phyloP scores from a whole-genome alignment of 2,888 invertebrate genomes.

The Drosophila kambysellisi region DNA sequence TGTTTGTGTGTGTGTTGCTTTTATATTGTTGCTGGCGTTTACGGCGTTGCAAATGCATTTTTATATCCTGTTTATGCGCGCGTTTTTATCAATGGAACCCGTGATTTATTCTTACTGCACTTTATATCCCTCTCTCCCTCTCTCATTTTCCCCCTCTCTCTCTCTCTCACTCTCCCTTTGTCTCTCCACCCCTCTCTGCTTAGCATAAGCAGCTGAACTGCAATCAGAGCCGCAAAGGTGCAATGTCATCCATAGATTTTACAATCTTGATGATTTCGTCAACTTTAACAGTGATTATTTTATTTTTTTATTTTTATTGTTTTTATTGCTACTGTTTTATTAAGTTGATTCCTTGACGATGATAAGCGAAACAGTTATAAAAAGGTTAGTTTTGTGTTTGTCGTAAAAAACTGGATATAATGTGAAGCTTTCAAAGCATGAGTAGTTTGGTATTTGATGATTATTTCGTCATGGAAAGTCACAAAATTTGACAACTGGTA shows the following conservation, averaged over 20 bases:
- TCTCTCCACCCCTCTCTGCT: background rate
- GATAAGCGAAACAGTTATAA: conserved; percentile 13
- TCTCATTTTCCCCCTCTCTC: background rate
- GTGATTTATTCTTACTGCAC: conserved; percentile 50
- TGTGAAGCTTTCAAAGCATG: background rate
- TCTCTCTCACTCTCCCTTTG: background rate
- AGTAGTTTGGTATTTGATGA: background rate
- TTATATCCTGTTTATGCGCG: conserved; percentile 79
- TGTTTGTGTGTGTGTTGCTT: conserved; percentile 37
- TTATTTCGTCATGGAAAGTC: background rate
- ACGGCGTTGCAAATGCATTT: conserved; percentile 76
- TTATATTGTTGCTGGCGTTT: conserved; percentile 56
- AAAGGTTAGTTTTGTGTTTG: background rate
- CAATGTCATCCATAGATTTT: conserved; percentile 21
- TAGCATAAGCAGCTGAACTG: conserved; percentile 42
- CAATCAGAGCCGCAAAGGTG: conserved; percentile 27
- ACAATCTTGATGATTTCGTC: conserved; percentile 38
- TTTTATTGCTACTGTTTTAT: conserved; percentile 12
- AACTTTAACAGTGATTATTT: conserved; percentile 31
- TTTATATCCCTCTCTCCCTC: conserved; percentile 3
- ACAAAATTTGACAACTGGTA: accelerated
- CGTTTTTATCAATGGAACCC: conserved; percentile 65
- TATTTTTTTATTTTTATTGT: background rate
- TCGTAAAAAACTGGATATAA: background rate
- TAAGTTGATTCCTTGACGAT: background rate